These are phyloP conservation scores for Carabus problematicus DNA, from an alignment of 2,888 invertebrate species.

Conservation along the genomic window DNA sequence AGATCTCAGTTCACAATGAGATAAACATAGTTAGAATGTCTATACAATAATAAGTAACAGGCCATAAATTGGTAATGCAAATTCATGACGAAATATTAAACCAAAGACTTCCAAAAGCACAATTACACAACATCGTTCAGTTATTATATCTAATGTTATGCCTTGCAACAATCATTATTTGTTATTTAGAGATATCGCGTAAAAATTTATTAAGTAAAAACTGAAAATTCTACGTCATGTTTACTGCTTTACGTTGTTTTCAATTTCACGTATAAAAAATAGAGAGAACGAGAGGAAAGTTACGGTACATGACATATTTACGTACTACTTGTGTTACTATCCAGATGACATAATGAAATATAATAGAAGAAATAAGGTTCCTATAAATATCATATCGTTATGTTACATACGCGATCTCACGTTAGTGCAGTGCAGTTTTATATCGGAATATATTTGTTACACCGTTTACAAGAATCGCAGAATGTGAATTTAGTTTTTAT, in stretches of 20 bases:
- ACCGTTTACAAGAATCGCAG: constrained; percentile 16
- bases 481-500: constrained; percentile 10
- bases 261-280: not conserved
- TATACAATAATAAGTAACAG: constrained; percentile 34
- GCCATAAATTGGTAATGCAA: constrained; percentile 14
- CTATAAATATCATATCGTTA: not conserved
- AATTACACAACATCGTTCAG: too few species aligned
- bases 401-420: constrained; percentile 13
- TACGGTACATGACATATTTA: constrained; percentile 6
- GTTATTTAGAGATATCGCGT: too few species aligned
- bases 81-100: too few species aligned
- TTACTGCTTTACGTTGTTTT: constrained; percentile 1
- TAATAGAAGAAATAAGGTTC: constrained; percentile 19
- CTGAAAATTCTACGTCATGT: too few species aligned
- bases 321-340: too few species aligned
- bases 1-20: constrained; percentile 34
- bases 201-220: too few species aligned
- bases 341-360: too few species aligned
- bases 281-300: too few species aligned
- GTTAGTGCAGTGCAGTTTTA: constrained; percentile 23
- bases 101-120: too few species aligned
- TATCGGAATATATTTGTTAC: constrained; percentile 18
- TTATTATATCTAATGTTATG: too few species aligned
- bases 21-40: constrained; percentile 32
- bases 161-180: too few species aligned